Evolutionary conservation across 2,888 invertebrate genomes (phyloP).

Genomic region (Aphidoletes aphidimyza): DNA sequence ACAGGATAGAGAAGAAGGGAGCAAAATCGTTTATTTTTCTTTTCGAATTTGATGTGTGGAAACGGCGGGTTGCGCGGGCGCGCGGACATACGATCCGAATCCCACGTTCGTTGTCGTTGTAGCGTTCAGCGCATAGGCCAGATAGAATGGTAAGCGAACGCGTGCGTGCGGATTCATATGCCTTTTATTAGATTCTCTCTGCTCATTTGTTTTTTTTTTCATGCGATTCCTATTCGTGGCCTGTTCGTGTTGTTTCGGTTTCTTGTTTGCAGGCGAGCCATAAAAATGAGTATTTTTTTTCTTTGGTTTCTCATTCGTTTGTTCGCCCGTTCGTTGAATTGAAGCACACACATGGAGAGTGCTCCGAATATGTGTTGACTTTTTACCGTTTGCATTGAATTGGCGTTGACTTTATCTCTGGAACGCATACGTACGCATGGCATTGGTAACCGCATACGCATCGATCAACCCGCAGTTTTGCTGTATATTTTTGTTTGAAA

Average conservation of each 20-base stretch:
- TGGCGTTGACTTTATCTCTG: conserved; percentile 24
- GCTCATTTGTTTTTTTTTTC: background rate
- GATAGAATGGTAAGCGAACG: background rate
- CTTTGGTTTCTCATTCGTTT: too few species aligned
- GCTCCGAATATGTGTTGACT: conserved; percentile 12
- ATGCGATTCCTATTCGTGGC: conserved; percentile 3
- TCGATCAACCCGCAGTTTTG: conserved; percentile 50
- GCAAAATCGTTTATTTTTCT: conserved; percentile 36
- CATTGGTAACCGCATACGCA: background rate
- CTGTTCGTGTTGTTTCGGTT: conserved; percentile 29
- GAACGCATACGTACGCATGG: background rate
- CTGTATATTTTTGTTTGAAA: background rate
- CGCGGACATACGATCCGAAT: conserved; percentile 38
- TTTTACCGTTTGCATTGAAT: conserved; percentile 27
- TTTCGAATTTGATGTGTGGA: background rate
- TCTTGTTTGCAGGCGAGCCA: conserved; percentile 42
- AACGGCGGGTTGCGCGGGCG: background rate
- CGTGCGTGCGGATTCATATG: conserved; percentile 14
- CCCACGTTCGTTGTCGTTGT: background rate
- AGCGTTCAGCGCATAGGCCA: background rate
- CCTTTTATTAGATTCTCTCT: conserved; percentile 27
- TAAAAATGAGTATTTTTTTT: too few species aligned
- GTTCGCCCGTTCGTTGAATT: background rate
- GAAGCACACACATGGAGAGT: background rate
- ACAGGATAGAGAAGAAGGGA: conserved; percentile 52